Base-by-base conservation (phyloP, 2,888 invertebrate genomes). In the Temnothorax rugatulus region DNA sequence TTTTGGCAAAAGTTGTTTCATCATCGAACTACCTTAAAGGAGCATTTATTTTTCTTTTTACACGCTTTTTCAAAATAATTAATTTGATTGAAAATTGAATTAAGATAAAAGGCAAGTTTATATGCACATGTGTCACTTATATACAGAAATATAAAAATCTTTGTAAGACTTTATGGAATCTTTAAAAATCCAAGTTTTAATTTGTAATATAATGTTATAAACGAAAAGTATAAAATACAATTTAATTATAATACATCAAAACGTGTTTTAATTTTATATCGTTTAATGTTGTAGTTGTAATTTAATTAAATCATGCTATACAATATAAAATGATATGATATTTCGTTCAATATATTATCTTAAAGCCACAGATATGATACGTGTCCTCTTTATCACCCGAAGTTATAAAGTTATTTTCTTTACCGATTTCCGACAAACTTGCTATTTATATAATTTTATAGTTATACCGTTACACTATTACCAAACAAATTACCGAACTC, bases 321-420 rank as follows among this genome's bases (percentile, higher is more conserved):
- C 15, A 41, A 54, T 41, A 13, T 25, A 9, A 50, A 73, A 54
- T 25, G 2, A 52, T n/a, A 1, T 41, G n/a, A 77, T 13, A 15
- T 29, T 77, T 54, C 1, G 54, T 21, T 34, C 34, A 74, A 66
- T 54, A 66, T 54, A 52, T 38, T 57, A 2, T 41, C 7, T 47
- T 44, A 9, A 1, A 29, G 0, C 2, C 5, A 0, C 44, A 34
- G 21, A 77, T 68, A 25, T 57, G 25, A 76, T n/a, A 29, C n/a
- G n/a, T 34, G 1, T 34, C 9, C 18, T 47, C 21, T 18, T 66
- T 21, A 4, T 44, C n/a, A n/a, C 29, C 11, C 9, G 15, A 66
- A 52, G 34, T 77, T 77, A 44, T 21, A 25, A 66, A 77, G 29
- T 68, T 47, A 57, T 44, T 68, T 29, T 54, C 25, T 66, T n/a